Conservation (phyloP, 1,140 invertebrate species). For the Drosophila teissieri region DNA sequence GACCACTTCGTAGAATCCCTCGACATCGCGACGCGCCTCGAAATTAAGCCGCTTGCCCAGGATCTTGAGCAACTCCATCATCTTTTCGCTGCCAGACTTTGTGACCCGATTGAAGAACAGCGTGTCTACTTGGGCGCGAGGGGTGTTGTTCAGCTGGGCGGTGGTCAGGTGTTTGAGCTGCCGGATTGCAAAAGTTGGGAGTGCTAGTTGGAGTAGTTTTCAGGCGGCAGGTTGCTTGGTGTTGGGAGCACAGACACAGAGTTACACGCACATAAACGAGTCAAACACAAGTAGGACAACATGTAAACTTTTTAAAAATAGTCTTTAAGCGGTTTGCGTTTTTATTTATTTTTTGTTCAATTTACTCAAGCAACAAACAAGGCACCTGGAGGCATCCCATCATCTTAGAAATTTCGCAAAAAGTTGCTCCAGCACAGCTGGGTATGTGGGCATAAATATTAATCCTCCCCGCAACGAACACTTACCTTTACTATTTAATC, state of each 20-base stretch:
- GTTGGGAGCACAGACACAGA: slow-evolving; percentile 49
- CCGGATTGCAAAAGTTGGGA: slow-evolving; percentile 72
- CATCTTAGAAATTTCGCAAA: slow-evolving; percentile 45
- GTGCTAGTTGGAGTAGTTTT: slow-evolving; percentile 55
- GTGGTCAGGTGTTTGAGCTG: slow-evolving; percentile 73
- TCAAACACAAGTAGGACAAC: slow-evolving; percentile 52
- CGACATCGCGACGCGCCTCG: slow-evolving; percentile 92
- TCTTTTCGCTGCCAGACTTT: slow-evolving; percentile 93
- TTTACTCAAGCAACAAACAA: slow-evolving; percentile 51
- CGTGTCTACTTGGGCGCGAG: slow-evolving; percentile 88
- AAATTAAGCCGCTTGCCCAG: slow-evolving; percentile 91
- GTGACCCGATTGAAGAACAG: slow-evolving; percentile 96
- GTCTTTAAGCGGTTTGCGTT: slow-evolving; percentile 56
- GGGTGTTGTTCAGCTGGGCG: slow-evolving; percentile 90
- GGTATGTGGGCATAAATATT: slow-evolving; percentile 48
- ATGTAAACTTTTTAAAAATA: slow-evolving; percentile 34
- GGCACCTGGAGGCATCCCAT: slow-evolving; percentile 52
- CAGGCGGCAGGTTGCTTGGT: slow-evolving; percentile 21
- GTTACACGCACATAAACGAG: slow-evolving; percentile 38
- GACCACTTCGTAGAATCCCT: slow-evolving; percentile 90
- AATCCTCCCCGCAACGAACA: slow-evolving; percentile 59
- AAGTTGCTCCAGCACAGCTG: slow-evolving; percentile 42
- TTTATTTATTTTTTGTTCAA: slow-evolving; percentile 18
- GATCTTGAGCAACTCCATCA: slow-evolving; percentile 92
- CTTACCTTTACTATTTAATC: slow-evolving; percentile 68